Evolutionary conservation across 2,113 vertebrate species (phyloP).

Genomic region (Litocranius walleri): DNA sequence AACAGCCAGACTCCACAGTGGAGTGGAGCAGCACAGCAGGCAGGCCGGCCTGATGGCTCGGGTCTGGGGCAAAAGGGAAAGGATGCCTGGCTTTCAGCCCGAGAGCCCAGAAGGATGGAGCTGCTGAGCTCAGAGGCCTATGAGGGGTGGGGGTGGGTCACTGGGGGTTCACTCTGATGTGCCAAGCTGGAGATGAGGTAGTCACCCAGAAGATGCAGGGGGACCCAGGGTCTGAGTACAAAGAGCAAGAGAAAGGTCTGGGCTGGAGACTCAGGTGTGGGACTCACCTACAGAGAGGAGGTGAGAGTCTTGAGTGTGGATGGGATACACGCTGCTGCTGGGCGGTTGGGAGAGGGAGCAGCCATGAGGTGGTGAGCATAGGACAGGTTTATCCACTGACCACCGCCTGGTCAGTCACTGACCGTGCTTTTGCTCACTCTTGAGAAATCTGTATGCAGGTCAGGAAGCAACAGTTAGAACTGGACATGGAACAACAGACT

Average conservation of each 20-base stretch:
- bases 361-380: neutral
- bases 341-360: too few relatives aligned
- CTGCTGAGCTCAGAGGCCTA: neutral
- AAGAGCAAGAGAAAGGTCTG: neutral
- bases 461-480: too few relatives aligned
- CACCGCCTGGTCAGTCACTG: too few relatives aligned
- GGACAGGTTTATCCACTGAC: too few relatives aligned
- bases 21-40: neutral
- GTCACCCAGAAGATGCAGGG: neutral
- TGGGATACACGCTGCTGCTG: neutral
- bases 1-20: too few relatives aligned
- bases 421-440: neutral
- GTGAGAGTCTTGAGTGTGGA: neutral
- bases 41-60: accelerated
- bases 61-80: neutral
- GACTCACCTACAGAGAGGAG: neutral
- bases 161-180: too few relatives aligned
- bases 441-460: too few relatives aligned
- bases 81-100: accelerated
- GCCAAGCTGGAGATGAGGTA: neutral
- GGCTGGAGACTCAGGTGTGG: neutral
- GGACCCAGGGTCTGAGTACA: neutral
- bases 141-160: accelerated
- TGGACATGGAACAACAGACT: too few relatives aligned
- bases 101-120: neutral